Base-by-base conservation (phyloP, 2,797 vertebrate genomes). In the Columba guinea region DNA sequence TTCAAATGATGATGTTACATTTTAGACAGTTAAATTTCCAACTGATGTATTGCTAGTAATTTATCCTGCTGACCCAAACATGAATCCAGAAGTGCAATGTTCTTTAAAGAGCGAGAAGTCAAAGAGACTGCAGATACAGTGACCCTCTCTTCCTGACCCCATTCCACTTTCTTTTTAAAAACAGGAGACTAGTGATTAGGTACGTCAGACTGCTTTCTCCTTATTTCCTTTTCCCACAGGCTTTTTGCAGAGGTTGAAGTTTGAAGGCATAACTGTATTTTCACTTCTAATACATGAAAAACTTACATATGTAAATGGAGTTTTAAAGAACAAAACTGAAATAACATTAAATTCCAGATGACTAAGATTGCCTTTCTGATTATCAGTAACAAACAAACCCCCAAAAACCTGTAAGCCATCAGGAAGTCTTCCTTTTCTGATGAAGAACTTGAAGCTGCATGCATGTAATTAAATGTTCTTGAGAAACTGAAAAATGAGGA, bases 151-250 rank as follows among this genome's bases (percentile, higher is more conserved):
- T 89, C 63, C 84, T 87, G 65, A 46, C 78, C 35, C 30, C 32
- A 30, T 77, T 78, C 35, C 9, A n/a, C 77, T 92, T 87, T 75
- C 74, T 71, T 94, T 91, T 78, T 48, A 14, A 92, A 90, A 93
- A 58, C 53, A 90, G 21, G 44, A 48, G 35, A 27, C 34, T 56
- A 46, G 62, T 64, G 53, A 41, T 90, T 60, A 39, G 65, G 44
- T 70, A 27, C 13, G 26, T 63, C 39, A 75, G 53, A 24, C 32
- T 78, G 56, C 76, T 95, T 93, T 95, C 52, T 89, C 52, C 37
- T 83, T 4, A 7, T 56, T 90, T 84, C 41, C 64, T 85, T 88
- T 83, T 83, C 49, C 64, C 82, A 28, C 35, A 77, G 46, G 20
- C 35, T 88, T 90, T 83, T 92, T 86, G 46, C 51, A 86, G 80